A percentile compares a stretch with the other conserved stretches of the same genome.
These are phyloP conservation scores for Syrista parreyssii DNA, from an alignment of 2,888 invertebrate species.

Conservation along the genomic window DNA sequence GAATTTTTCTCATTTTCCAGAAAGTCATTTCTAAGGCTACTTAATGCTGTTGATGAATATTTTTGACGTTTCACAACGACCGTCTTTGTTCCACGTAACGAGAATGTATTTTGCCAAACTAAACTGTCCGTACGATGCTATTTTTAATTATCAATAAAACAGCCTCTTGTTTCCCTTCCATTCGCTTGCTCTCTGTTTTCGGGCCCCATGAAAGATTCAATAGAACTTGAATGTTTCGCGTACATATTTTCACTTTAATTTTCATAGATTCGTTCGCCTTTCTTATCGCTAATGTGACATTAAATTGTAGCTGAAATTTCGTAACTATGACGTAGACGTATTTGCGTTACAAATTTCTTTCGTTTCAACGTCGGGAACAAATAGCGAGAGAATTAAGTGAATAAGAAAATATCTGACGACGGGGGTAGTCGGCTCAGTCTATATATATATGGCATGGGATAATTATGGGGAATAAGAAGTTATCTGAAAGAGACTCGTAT, in stretches of 20 bases:
- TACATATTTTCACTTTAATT: background rate
- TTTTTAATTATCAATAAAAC: background rate
- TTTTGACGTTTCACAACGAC: background rate
- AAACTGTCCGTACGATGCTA: background rate
- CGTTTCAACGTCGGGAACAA: background rate
- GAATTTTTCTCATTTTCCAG: background rate
- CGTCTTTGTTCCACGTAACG: background rate
- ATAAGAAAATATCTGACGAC: background rate
- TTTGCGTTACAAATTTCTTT: background rate
- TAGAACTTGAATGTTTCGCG: background rate
- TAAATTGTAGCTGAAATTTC: background rate
- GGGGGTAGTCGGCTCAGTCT: background rate
- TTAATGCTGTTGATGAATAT: background rate
- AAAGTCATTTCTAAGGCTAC: background rate
- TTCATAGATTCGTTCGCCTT: background rate
- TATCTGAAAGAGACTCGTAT: background rate
- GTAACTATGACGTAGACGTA: background rate
- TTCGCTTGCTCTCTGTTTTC: background rate
- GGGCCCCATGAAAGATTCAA: background rate
- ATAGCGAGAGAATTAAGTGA: background rate
- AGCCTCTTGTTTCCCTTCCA: background rate
- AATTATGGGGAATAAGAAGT: background rate
- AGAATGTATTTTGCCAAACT: background rate
- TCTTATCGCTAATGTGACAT: background rate
- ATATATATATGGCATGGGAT: background rate